phyloP scores from a whole-genome alignment of 2,888 invertebrate species.

The Drosophila fulvimacula region DNA sequence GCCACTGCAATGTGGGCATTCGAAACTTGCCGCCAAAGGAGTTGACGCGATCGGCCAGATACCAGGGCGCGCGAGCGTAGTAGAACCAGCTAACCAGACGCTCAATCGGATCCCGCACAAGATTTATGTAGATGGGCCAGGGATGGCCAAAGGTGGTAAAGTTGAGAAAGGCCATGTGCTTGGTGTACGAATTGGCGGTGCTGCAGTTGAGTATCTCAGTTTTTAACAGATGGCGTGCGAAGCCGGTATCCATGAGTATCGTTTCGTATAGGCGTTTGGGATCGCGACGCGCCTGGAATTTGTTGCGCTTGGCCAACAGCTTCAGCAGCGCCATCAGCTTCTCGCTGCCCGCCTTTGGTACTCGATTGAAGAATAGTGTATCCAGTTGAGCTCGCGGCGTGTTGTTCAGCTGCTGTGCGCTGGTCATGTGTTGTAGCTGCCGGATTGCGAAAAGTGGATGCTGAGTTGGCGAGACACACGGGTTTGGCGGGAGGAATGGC shows the following conservation, averaged over 20 bases:
- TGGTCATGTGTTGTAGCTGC: slow-evolving; percentile 66
- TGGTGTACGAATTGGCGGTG: slow-evolving; percentile 89
- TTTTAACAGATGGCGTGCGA: slow-evolving; percentile 90
- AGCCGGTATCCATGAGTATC: slow-evolving; percentile 87
- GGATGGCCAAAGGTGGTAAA: slow-evolving; percentile 91
- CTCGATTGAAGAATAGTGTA: slow-evolving; percentile 93
- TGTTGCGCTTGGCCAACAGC: slow-evolving; percentile 87
- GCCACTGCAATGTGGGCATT: slow-evolving; percentile 87
- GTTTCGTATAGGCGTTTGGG: slow-evolving; percentile 88
- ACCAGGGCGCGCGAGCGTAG: slow-evolving; percentile 95
- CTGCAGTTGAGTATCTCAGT: slow-evolving; percentile 89
- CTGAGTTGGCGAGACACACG: slow-evolving; percentile 27
- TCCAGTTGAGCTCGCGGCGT: slow-evolving; percentile 85
- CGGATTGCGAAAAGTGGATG: slow-evolving; percentile 67
- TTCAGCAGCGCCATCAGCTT: slow-evolving; percentile 93
- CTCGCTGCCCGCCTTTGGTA: slow-evolving; percentile 95
- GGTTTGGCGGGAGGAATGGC: slow-evolving; percentile 28
- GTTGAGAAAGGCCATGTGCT: slow-evolving; percentile 95
- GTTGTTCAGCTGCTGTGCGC: slow-evolving; percentile 75
- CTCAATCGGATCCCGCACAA: slow-evolving; percentile 95
- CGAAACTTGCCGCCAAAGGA: slow-evolving; percentile 62
- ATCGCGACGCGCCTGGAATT: slow-evolving; percentile 91
- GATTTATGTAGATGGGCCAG: slow-evolving; percentile 94
- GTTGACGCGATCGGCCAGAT: slow-evolving; percentile 90
- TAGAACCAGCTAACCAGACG: slow-evolving; percentile 96